These are phyloP conservation scores for Drosophila testacea DNA, from an alignment of 2,888 invertebrate species.

Conservation along the genomic window DNA sequence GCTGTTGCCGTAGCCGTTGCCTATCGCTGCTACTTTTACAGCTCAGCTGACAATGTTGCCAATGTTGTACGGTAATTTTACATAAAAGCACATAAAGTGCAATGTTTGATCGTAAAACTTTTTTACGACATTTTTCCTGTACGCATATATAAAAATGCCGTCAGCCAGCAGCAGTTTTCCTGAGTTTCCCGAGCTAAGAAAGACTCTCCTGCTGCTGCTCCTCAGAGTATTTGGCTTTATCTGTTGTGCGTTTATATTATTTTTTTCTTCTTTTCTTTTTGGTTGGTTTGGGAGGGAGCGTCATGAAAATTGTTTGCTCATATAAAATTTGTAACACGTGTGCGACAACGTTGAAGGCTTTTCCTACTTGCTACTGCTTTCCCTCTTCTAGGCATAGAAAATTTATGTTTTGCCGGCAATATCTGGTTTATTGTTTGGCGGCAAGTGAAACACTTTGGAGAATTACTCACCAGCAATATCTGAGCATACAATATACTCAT, in stretches of 20 bases:
- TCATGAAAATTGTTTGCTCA: constrained; percentile 71
- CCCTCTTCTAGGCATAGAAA: constrained; percentile 53
- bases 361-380: neutral
- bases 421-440: constrained; percentile 77
- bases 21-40: constrained; percentile 73
- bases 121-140: constrained; percentile 82
- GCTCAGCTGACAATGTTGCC: constrained; percentile 80
- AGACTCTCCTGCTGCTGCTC: constrained; percentile 30
- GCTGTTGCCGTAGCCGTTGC: constrained; percentile 40
- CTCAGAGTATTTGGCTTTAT: constrained; percentile 74
- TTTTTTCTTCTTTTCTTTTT: constrained; percentile 25
- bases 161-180: constrained; percentile 44
- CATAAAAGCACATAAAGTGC: constrained; percentile 82
- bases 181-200: neutral
- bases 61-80: constrained; percentile 80
- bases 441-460: constrained; percentile 80
- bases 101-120: constrained; percentile 82
- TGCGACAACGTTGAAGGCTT: constrained; percentile 48
- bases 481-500: constrained; percentile 2
- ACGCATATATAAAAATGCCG: constrained; percentile 75
- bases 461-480: constrained; percentile 61
- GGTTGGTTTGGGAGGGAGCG: constrained; percentile 4
- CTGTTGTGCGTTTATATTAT: constrained; percentile 75
- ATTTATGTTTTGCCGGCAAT: constrained; percentile 68
- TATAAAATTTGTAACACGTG: constrained; percentile 82